Base-by-base conservation (phyloP, 1,140 invertebrate genomes). In the Hyles euphorbiae region DNA sequence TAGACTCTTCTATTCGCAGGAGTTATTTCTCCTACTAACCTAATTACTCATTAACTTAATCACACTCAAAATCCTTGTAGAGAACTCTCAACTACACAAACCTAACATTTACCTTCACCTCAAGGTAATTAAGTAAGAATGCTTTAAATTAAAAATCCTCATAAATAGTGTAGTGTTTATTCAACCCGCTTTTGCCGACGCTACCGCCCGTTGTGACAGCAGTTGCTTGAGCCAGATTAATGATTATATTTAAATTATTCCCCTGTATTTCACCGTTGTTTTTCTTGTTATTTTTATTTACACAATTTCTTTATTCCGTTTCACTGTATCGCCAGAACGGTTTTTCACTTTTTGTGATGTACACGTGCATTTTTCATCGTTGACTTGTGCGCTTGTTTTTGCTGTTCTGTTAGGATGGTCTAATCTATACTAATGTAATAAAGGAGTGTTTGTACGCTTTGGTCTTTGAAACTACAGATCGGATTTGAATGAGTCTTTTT, bases 221-320 rank as follows among this genome's bases (percentile, higher is more conserved):
- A 57, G 62, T 22, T 68, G 73, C 61, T 68, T 67, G 70, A 74
- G 70, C 67, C 69, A 78, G 78, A 87, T 84, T 83, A 85, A 86
- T 85, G 78, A 75, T 76, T 81, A 77, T 86, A 83, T 84, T 87
- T 83, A 86, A 87, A 86, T 84, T 82, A 81, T 81, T 68, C 71
- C 61, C 60, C 56, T 68, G 57, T 77, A 73, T 73, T 76, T 73
- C 69, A 74, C 63, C 33, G 67, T 69, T 74, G 64, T 74, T 77
- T 70, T 78, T 78, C 61, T 46, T 51, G 57, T 62, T 70, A 65
- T 71, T 70, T 53, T 22, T 22, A 40, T 40, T 34, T n/a, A 53
- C 61, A 36, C 55, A 32, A 52, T 48, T 48, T 40, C 36, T 40
- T 40, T 47, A 34, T 56, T 48, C 45, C 45, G 22, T 48, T 56